A percentile compares a stretch with the other conserved stretches of the same genome.
phyloP scores from a whole-genome alignment of 1,140 invertebrate species.

The Drosophila varians region DNA sequence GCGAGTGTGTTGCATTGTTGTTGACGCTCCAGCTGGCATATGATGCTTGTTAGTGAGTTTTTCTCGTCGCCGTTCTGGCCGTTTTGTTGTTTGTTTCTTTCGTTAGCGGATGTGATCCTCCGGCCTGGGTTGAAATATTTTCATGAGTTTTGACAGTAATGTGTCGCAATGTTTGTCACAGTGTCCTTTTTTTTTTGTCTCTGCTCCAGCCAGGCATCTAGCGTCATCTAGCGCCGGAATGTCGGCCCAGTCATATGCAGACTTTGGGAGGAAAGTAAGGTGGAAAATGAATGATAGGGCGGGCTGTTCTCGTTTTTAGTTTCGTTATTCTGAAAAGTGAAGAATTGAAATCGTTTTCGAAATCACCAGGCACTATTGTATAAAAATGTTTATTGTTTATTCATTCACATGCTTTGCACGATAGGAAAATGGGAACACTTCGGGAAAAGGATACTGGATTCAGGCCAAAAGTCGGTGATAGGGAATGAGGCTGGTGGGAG shows the following conservation, averaged over 20 bases:
- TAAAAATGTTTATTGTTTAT: not conserved
- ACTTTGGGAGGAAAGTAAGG: not conserved
- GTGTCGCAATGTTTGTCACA: slow-evolving; percentile 80
- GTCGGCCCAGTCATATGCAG: slow-evolving; percentile 7
- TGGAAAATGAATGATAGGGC: not conserved
- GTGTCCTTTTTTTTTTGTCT: slow-evolving; percentile 55
- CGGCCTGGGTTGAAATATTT: slow-evolving; percentile 73
- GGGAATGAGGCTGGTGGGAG: slow-evolving; percentile 53
- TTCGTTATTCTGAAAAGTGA: not conserved
- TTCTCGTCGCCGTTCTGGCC: slow-evolving; percentile 50
- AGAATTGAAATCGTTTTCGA: too few species aligned
- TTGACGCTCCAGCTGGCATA: slow-evolving; percentile 78
- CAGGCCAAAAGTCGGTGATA: not conserved
- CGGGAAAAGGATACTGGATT: not conserved
- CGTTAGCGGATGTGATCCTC: slow-evolving; percentile 30
- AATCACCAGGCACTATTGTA: too few species aligned
- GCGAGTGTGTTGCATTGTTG: slow-evolving; percentile 64
- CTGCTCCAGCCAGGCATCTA: slow-evolving; percentile 13
- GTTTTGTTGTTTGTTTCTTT: slow-evolving; percentile 34
- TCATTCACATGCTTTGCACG: not conserved
- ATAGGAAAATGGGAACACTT: not conserved
- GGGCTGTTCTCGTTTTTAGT: not conserved
- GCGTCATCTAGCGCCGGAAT: slow-evolving; percentile 14
- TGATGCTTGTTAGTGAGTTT: slow-evolving; percentile 80
- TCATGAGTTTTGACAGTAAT: slow-evolving; percentile 82